phyloP scores from a whole-genome alignment of 2,888 invertebrate genomes.

The Napeogenes inachia region DNA sequence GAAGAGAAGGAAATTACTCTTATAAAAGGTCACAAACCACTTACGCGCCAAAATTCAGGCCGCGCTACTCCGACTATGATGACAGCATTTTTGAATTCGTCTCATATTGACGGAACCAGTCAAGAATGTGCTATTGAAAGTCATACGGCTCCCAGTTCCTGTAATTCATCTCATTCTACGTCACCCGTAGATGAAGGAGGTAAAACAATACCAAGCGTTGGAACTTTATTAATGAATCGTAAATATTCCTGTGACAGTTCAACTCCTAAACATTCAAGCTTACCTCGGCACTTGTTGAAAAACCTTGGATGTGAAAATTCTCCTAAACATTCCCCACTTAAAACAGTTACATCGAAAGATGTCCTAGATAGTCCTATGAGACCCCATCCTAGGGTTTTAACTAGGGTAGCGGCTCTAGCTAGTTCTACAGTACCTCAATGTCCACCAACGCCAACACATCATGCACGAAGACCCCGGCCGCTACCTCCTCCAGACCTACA shows the following conservation, averaged over 20 bases:
- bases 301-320: slow-evolving; percentile 63
- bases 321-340: slow-evolving; percentile 65
- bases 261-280: slow-evolving; percentile 68
- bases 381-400: slow-evolving; percentile 80
- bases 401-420: slow-evolving; percentile 77
- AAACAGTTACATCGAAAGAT: slow-evolving; percentile 40
- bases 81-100: slow-evolving; percentile 69
- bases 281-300: slow-evolving; percentile 66
- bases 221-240: slow-evolving; percentile 66
- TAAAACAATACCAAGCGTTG: slow-evolving; percentile 54
- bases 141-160: slow-evolving; percentile 62
- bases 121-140: slow-evolving; percentile 53
- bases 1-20: slow-evolving; percentile 70
- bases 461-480: slow-evolving; percentile 82
- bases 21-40: slow-evolving; percentile 81
- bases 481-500: slow-evolving; percentile 77
- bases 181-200: slow-evolving; percentile 62
- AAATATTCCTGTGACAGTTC: slow-evolving; percentile 66
- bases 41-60: slow-evolving; percentile 81
- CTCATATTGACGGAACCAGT: slow-evolving; percentile 55
- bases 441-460: slow-evolving; percentile 93
- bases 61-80: slow-evolving; percentile 74
- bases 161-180: slow-evolving; percentile 65
- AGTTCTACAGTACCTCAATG: slow-evolving; percentile 81
- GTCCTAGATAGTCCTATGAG: slow-evolving; percentile 64